These are phyloP conservation scores for Ctenopoma multispine DNA, from an alignment of 2,797 vertebrate genomes.

Conservation along the genomic window DNA sequence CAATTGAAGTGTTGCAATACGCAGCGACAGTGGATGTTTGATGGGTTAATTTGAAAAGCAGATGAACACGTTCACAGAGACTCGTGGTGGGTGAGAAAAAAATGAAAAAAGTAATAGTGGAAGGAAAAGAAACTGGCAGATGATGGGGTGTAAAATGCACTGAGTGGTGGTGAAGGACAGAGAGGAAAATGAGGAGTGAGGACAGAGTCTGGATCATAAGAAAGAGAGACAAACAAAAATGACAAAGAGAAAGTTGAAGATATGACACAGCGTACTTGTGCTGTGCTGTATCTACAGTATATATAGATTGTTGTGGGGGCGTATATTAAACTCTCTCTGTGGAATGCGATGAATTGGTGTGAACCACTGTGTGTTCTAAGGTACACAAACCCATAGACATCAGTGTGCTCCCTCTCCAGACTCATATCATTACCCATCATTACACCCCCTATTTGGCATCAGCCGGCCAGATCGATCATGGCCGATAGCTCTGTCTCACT, in stretches of 20 bases:
- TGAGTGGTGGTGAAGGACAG: slow-evolving; percentile 17
- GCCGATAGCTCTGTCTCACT: slow-evolving; percentile 83
- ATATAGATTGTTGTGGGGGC: slow-evolving; percentile 65
- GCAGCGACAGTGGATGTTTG: slow-evolving; percentile 55
- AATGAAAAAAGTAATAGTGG: slow-evolving; percentile 52
- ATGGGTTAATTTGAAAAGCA: slow-evolving; percentile 71
- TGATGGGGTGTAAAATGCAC: slow-evolving; percentile 23
- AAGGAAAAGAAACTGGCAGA: slow-evolving; percentile 44
- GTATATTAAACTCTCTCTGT: slow-evolving; percentile 71
- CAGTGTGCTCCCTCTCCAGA: slow-evolving; percentile 67
- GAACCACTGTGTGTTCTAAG: slow-evolving; percentile 66
- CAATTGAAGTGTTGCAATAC: slow-evolving; percentile 60
- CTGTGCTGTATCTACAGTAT: slow-evolving; percentile 49
- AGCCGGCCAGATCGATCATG: slow-evolving; percentile 83
- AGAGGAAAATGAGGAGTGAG: slow-evolving; percentile 13
- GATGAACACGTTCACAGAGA: slow-evolving; percentile 65
- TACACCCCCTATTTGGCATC: slow-evolving; percentile 86
- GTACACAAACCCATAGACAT: slow-evolving; percentile 36
- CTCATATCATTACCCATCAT: slow-evolving; percentile 87
- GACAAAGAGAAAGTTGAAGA: slow-evolving; percentile 19
- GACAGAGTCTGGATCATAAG: slow-evolving; percentile 12
- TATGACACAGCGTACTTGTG: slow-evolving; percentile 28
- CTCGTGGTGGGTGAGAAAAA: slow-evolving; percentile 51
- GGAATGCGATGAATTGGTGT: slow-evolving; percentile 76
- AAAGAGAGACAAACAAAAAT: slow-evolving; percentile 17